phyloP scores from a whole-genome alignment of 2,113 vertebrate genomes.

The Thinocorus orbignyianus region DNA sequence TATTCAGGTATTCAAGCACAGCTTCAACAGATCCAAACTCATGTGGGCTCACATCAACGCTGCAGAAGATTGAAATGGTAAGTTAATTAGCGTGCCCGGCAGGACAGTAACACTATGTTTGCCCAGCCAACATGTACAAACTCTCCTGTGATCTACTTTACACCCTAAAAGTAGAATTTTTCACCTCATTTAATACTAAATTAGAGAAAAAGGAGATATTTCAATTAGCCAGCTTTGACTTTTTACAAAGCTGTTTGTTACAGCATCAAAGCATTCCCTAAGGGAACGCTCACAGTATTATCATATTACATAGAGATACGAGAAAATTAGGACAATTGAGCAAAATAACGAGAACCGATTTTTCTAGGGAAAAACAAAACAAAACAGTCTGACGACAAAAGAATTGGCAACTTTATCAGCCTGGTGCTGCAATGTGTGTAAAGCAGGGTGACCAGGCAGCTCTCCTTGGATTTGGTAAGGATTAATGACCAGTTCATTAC shows the following conservation, averaged over 20 bases:
- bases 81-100: neutral
- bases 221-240: conserved; percentile 12
- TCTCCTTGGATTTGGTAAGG: neutral
- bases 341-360: neutral
- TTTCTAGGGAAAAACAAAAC: neutral
- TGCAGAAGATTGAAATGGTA: neutral
- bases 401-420: neutral
- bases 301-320: neutral
- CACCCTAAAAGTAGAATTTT: neutral
- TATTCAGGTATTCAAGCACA: fast-evolving
- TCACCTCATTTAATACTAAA: neutral
- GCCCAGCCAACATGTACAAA: neutral
- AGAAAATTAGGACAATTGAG: conserved; percentile 24
- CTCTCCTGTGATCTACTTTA: neutral
- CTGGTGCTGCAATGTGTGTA: neutral
- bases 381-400: neutral
- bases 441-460: neutral
- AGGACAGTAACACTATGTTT: neutral
- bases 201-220: neutral
- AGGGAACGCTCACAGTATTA: neutral
- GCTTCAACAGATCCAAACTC: neutral
- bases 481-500: neutral
- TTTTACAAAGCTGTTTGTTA: conserved; percentile 19
- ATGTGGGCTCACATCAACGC: neutral
- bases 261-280: neutral